Percentiles rank a stretch among this genome's conserved stretches.
Conservation (phyloP, 2,888 invertebrate species). For the Pyrgus malvae region DNA sequence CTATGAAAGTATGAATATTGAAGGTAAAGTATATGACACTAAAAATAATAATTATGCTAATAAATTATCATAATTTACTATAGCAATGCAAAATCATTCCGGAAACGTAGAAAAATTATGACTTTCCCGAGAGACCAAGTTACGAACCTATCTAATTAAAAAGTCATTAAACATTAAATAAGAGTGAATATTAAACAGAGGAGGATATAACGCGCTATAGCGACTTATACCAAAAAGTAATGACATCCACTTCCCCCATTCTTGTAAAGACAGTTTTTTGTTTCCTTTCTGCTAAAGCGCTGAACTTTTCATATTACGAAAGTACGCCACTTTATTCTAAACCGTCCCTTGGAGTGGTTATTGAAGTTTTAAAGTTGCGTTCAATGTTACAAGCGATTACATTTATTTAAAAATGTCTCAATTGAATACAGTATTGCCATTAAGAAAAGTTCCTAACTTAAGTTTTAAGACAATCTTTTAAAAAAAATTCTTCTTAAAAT, state of each 20-base stretch:
- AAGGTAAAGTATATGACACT: too few relatives aligned
- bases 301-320: conserved; percentile 61
- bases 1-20: too few relatives aligned
- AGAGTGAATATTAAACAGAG: background rate
- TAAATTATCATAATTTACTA: too few relatives aligned
- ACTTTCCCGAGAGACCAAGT: background rate
- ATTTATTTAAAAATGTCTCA: conserved; percentile 2
- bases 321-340: conserved; percentile 49
- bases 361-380: conserved; percentile 20
- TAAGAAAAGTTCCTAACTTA: too few relatives aligned
- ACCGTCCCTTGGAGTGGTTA: conserved; percentile 44
- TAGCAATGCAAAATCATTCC: too few relatives aligned
- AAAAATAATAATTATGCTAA: too few relatives aligned
- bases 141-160: conserved; percentile 1
- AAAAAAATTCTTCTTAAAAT: too few relatives aligned
- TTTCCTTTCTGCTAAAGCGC: conserved; percentile 51
- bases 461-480: background rate
- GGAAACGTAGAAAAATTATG: background rate
- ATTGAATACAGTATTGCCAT: background rate
- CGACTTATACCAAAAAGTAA: conserved; percentile 19
- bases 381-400: conserved; percentile 26
- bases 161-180: conserved; percentile 4
- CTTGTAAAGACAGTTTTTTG: conserved; percentile 52
- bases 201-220: too few relatives aligned
- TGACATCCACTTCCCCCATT: conserved; percentile 48